These are phyloP conservation scores for Thamnophis elegans DNA, from an alignment of 2,797 vertebrate species.

Conservation along the genomic window DNA sequence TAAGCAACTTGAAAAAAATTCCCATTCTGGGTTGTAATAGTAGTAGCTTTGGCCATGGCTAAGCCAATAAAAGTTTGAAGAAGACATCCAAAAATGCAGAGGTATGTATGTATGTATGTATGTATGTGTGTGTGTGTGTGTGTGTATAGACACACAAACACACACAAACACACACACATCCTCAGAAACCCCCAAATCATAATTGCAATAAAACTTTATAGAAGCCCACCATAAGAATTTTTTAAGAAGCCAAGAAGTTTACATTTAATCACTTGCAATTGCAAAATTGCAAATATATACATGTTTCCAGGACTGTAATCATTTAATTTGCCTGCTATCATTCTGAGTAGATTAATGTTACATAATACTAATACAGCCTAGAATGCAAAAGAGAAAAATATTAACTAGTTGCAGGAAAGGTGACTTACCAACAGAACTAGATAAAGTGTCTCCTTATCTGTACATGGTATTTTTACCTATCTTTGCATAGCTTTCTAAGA, in stretches of 20 bases:
- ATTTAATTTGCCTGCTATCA: not conserved
- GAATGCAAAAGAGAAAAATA: too few species aligned
- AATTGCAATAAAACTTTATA: too few species aligned
- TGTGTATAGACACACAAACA: too few species aligned
- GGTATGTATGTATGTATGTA: too few species aligned
- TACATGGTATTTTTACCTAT: not conserved
- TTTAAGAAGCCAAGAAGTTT: not conserved
- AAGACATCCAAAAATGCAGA: not conserved
- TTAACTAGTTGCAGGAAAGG: not conserved
- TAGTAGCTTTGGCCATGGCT: not conserved
- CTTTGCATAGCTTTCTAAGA: not conserved
- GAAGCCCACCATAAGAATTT: not conserved
- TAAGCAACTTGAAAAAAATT: not conserved
- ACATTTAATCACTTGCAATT: not conserved
- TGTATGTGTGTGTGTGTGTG: too few species aligned
- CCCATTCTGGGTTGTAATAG: not conserved
- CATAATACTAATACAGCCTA: not conserved
- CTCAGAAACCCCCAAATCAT: not conserved
- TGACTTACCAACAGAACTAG: not conserved
- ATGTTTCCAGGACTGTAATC: not conserved
- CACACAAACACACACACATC: too few species aligned
- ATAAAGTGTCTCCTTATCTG: not conserved
- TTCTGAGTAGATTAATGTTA: not conserved
- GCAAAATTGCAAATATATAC: not conserved
- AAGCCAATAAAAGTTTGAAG: not conserved